These are phyloP conservation scores for Anolis carolinensis DNA, from an alignment of 2,113 vertebrate genomes.

Conservation along the genomic window DNA sequence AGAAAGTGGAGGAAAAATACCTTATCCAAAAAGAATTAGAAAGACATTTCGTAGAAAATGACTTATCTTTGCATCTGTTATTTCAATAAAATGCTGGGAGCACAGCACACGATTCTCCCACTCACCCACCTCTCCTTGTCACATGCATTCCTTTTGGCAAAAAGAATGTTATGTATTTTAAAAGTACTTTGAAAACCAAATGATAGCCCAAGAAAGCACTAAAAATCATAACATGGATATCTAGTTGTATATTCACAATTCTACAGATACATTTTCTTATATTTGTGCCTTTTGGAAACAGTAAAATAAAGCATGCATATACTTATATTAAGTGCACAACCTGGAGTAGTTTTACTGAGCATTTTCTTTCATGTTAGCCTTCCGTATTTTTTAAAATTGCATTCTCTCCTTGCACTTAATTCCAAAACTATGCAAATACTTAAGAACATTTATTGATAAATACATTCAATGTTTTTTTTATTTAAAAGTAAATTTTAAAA, in stretches of 20 bases:
- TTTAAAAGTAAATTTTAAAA: not conserved
- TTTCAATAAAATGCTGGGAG: constrained; percentile 44
- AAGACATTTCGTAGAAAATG: constrained; percentile 66
- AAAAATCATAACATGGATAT: constrained; percentile 10
- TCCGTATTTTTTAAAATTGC: constrained; percentile 33
- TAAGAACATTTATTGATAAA: not conserved
- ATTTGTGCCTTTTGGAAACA: constrained; percentile 44
- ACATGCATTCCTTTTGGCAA: constrained; percentile 42
- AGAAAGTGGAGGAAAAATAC: constrained; percentile 50
- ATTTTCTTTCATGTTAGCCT: constrained; percentile 29
- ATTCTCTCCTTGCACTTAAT: not conserved
- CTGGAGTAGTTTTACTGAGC: not conserved
- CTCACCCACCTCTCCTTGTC: not conserved
- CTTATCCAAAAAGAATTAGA: constrained; percentile 60
- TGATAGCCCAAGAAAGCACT: constrained; percentile 28
- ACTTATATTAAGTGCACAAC: not conserved
- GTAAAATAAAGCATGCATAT: constrained; percentile 16
- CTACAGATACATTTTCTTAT: constrained; percentile 21
- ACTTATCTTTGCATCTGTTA: constrained; percentile 44
- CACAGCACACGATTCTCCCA: constrained; percentile 38
- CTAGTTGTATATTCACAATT: not conserved
- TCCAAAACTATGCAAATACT: not conserved
- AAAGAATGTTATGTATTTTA: constrained; percentile 36
- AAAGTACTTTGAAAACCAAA: constrained; percentile 45
- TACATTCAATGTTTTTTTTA: not conserved